A percentile compares a stretch with the other conserved stretches of the same genome.
phyloP scores from a whole-genome alignment of 2,113 vertebrate species.

The Pithys albifrons region DNA sequence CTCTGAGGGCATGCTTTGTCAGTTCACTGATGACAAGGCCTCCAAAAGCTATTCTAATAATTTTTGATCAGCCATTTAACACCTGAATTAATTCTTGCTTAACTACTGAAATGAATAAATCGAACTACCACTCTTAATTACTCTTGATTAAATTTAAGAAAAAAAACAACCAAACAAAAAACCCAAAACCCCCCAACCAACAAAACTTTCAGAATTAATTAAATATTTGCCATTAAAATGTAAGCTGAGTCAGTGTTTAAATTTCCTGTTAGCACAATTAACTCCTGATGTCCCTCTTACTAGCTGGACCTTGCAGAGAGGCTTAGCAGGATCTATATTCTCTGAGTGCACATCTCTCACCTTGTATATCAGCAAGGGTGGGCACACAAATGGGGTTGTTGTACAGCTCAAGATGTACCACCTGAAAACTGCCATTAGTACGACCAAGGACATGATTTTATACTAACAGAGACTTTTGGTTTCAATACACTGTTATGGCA shows the following conservation, averaged over 20 bases:
- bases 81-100: not conserved
- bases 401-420: not conserved
- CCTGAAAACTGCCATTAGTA: not conserved
- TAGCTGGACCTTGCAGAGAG: not conserved
- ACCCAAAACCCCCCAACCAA: no score
- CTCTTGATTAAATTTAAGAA: not conserved
- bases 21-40: not conserved
- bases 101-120: not conserved
- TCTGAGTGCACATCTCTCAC: accelerated
- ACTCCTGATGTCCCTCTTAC: not conserved
- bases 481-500: not conserved
- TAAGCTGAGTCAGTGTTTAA: not conserved
- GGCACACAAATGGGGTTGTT: not conserved
- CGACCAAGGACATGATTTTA: not conserved
- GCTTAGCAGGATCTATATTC: not conserved
- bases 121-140: not conserved
- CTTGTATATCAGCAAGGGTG: not conserved
- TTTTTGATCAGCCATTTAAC: not conserved
- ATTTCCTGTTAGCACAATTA: not conserved
- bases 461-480: not conserved
- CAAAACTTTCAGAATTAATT: not conserved
- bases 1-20: accelerated
- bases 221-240: not conserved
- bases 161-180: not conserved
- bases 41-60: not conserved